These are phyloP conservation scores for Eubasilissa regina DNA, from an alignment of 1,140 invertebrate genomes.

Conservation along the genomic window DNA sequence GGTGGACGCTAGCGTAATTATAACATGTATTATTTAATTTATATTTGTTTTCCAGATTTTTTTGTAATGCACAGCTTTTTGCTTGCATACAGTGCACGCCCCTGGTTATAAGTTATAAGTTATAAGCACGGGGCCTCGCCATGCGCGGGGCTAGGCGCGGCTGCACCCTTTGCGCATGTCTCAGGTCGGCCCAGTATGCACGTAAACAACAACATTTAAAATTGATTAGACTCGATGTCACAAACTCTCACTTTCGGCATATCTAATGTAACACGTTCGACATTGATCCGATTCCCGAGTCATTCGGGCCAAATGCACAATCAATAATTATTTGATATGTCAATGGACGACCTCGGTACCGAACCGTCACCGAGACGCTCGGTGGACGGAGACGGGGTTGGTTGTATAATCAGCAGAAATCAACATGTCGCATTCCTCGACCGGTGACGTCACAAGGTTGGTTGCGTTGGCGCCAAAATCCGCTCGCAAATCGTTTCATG, in stretches of 20 bases:
- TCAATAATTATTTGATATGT: not conserved
- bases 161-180: too few relatives aligned
- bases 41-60: too few relatives aligned
- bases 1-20: too few relatives aligned
- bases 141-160: too few relatives aligned
- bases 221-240: not conserved
- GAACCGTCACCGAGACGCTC: not conserved
- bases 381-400: not conserved
- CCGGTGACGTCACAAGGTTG: conserved; percentile 54
- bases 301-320: conserved; percentile 9
- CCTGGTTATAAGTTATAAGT: too few relatives aligned
- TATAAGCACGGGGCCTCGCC: too few relatives aligned
- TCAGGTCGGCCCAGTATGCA: too few relatives aligned
- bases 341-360: not conserved
- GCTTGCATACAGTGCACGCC: too few relatives aligned
- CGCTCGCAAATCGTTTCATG: conserved; percentile 34
- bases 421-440: conserved; percentile 21
- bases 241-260: not conserved
- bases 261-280: not conserved
- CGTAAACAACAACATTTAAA: not conserved
- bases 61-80: too few relatives aligned
- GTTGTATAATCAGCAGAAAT: conserved; percentile 40
- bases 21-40: too few relatives aligned
- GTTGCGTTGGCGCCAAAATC: conserved; percentile 46
- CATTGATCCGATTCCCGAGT: conserved; percentile 7